Percentiles rank a stretch among this genome's conserved stretches.
Evolutionary conservation across 2,797 vertebrate species (phyloP).

Genomic region (Acanthornis magna): DNA sequence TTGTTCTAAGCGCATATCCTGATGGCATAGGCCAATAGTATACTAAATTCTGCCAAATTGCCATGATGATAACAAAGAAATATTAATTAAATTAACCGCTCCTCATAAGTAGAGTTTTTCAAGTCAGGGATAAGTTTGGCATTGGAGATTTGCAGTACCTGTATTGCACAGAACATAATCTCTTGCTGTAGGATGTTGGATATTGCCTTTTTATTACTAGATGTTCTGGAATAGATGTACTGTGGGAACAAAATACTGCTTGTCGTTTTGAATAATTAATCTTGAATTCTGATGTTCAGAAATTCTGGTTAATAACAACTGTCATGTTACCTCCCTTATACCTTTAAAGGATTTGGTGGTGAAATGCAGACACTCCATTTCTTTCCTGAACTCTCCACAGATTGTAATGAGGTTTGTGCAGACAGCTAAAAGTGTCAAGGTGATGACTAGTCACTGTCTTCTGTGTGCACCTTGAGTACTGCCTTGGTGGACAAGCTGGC

Average conservation of each 20-base stretch:
- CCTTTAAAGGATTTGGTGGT: neutral
- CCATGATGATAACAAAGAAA: neutral
- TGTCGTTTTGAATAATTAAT: neutral
- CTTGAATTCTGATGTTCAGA: neutral
- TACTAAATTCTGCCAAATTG: neutral
- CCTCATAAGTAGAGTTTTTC: neutral
- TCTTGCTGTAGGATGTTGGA: neutral
- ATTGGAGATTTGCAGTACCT: neutral
- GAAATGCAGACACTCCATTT: neutral
- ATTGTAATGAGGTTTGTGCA: neutral
- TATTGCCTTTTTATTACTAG: neutral
- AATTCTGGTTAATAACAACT: neutral
- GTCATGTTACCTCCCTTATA: neutral
- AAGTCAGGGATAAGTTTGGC: neutral
- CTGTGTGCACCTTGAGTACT: neutral
- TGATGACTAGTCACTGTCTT: neutral
- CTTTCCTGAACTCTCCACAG: neutral
- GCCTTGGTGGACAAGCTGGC: neutral
- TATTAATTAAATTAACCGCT: neutral
- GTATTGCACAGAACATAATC: neutral
- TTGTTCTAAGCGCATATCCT: neutral
- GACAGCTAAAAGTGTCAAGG: neutral
- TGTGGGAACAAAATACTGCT: neutral
- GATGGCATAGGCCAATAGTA: neutral
- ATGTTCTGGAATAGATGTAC: neutral